Percentiles rank a stretch among this genome's conserved stretches.
Evolutionary conservation across 1,140 invertebrate genomes (phyloP).

Genomic region (Mylabris phalerata): DNA sequence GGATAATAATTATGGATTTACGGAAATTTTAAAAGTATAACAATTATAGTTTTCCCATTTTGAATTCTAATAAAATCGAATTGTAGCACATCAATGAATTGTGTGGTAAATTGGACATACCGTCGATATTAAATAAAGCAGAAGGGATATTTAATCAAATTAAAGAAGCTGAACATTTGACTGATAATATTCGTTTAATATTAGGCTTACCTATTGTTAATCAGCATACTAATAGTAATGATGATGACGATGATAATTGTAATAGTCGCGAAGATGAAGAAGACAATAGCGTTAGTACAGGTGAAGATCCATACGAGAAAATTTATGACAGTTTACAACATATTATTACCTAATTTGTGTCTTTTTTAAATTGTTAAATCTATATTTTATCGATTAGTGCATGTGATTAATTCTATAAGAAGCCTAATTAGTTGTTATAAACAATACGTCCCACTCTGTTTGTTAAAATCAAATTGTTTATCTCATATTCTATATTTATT

Average conservation of each 20-base stretch:
- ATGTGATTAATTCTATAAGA: no score
- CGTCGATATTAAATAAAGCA: slow-evolving; percentile 71
- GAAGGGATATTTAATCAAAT: slow-evolving; percentile 86
- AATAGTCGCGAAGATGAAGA: slow-evolving; percentile 6
- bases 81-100: slow-evolving; percentile 88
- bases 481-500: no score
- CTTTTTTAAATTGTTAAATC: not conserved
- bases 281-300: slow-evolving; percentile 26
- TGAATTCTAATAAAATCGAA: not conserved
- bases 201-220: slow-evolving; percentile 50
- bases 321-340: slow-evolving; percentile 10
- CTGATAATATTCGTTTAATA: slow-evolving; percentile 59
- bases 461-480: no score
- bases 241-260: slow-evolving; percentile 4
- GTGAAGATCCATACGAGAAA: slow-evolving; percentile 32
- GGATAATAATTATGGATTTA: slow-evolving; percentile 86
- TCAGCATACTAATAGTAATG: slow-evolving; percentile 9
- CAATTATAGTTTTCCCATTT: not conserved
- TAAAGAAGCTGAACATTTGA: slow-evolving; percentile 58
- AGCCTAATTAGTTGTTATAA: no score
- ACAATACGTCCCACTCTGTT: no score
- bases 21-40: slow-evolving; percentile 88
- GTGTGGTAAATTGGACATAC: slow-evolving; percentile 74
- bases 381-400: not conserved
- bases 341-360: slow-evolving; percentile 1